Evolutionary conservation across 2,888 invertebrate species (phyloP).

Genomic region (Spodoptera exigua): DNA sequence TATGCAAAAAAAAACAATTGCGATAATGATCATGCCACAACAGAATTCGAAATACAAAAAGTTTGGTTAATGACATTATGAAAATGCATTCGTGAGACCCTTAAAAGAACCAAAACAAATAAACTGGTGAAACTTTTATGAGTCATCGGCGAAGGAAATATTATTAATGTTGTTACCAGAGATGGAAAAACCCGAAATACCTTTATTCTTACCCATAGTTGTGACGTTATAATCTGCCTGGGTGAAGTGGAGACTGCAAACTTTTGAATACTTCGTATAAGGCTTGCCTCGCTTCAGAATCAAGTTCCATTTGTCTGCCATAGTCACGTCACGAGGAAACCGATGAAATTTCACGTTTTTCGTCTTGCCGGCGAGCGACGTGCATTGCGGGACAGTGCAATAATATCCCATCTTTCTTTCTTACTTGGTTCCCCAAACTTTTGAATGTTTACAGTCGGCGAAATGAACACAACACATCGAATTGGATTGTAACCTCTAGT

Average conservation of each 20-base stretch:
- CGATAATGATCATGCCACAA: constrained; percentile 37
- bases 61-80: constrained; percentile 54
- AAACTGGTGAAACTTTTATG: constrained; percentile 61
- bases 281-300: constrained; percentile 86
- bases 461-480: constrained; percentile 68
- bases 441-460: constrained; percentile 52
- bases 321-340: constrained; percentile 79
- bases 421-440: constrained; percentile 52
- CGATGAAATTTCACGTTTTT: constrained; percentile 88
- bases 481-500: constrained; percentile 51
- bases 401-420: constrained; percentile 85
- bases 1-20: constrained; percentile 48
- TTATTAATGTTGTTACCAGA: constrained; percentile 65
- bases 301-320: constrained; percentile 84
- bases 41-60: constrained; percentile 39
- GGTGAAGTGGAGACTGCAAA: constrained; percentile 86
- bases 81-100: constrained; percentile 45
- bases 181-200: constrained; percentile 83
- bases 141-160: constrained; percentile 69
- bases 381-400: constrained; percentile 88
- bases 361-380: constrained; percentile 88
- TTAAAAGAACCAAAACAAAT: constrained; percentile 50
- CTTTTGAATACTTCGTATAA: constrained; percentile 87
- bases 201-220: constrained; percentile 88
- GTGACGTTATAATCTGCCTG: constrained; percentile 86